Evolutionary conservation across 2,113 vertebrate genomes (phyloP), one percentile per base, ranked within the genome.

Genomic region (Ptychochromis oligacanthus): DNA sequence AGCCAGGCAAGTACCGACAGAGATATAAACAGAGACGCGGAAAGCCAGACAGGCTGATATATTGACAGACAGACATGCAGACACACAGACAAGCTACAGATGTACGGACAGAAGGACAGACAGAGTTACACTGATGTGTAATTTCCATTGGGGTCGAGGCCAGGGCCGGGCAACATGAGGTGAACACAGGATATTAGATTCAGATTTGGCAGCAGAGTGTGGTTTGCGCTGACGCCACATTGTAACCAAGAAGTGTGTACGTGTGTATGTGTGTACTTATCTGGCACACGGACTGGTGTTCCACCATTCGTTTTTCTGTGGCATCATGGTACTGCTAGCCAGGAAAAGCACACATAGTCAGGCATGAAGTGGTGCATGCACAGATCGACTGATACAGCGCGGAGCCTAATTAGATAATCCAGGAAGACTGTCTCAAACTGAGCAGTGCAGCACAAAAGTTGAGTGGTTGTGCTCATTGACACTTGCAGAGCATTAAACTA

Each of bases 111-210:
- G 65, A 81, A 28, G 75, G 90, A 92, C 93, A 85, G 92, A 91
- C 93, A 87, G 89, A 85, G 80, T 93, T 92, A 92, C 90, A 89
- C 83, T 89, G 84, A 91, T 91, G 93, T 93, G 91, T 92, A 88
- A 91, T 95, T 94, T 94, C 93, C 92, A 91, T 75, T 74, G 85
- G 88, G 90, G 81, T 81, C 5, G 15, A 65, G 75, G 86, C 90
- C 87, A 89, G 87, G 81, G 81, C 86, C 54, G 81, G 83, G 88
- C 91, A 91, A 89, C 49, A 84, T 86, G 89, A 92, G 92, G 88
- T 92, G 89, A 93, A 90, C 60, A 67, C 90, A 85, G 89, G 93
- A 94, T 94, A 94, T 94, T 94, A 87, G 90, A 93, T 94, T 91
- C 86, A 87, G 84, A 93, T 93, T 91, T 94, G 93, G 93, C 93